Percentiles rank a stretch among this genome's conserved stretches.
Conservation (phyloP, 2,113 vertebrate genomes). For the Rhineura floridana region DNA sequence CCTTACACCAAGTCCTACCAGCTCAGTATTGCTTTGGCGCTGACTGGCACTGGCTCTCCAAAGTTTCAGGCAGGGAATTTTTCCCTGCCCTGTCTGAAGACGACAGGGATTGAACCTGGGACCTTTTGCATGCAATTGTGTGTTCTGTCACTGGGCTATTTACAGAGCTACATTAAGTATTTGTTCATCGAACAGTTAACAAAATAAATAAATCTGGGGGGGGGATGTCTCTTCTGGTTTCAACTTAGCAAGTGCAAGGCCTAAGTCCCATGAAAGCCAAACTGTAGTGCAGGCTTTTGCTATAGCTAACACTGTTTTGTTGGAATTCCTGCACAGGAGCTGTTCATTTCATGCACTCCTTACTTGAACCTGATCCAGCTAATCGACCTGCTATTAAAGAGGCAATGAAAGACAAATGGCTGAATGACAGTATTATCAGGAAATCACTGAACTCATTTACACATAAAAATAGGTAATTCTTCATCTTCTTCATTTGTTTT, state of each 20-base stretch:
- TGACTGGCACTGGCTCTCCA: neutral
- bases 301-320: slow-evolving; percentile 21
- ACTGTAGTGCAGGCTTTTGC: neutral
- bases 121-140: neutral
- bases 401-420: slow-evolving; percentile 81
- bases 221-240: neutral
- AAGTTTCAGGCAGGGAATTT: neutral
- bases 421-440: slow-evolving; percentile 78
- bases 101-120: neutral
- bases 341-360: slow-evolving; percentile 79
- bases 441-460: slow-evolving; percentile 68
- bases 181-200: neutral
- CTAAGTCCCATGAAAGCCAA: neutral
- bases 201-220: neutral
- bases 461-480: slow-evolving; percentile 79
- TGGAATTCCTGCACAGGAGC: slow-evolving; percentile 68
- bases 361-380: slow-evolving; percentile 81
- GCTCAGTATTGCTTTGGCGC: no score
- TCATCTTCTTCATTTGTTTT: slow-evolving; percentile 29
- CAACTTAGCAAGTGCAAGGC: neutral
- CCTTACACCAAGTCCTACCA: no score
- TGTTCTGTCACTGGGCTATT: neutral
- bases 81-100: neutral
- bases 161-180: neutral
- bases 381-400: slow-evolving; percentile 79